Base-by-base conservation (phyloP, 2,797 vertebrate genomes). In the Dryobates pubescens region DNA sequence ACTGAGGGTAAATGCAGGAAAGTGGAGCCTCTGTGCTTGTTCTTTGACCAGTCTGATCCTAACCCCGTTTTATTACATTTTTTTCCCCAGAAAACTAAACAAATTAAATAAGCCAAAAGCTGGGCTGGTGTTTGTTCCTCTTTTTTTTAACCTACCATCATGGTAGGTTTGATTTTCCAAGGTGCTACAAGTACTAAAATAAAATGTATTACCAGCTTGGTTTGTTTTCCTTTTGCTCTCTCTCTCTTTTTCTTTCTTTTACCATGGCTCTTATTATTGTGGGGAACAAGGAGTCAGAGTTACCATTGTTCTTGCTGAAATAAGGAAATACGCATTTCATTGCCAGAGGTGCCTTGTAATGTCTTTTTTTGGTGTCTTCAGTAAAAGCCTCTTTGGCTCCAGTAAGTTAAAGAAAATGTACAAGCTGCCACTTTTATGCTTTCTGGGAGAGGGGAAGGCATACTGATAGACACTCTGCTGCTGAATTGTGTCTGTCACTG, bases 261-360 rank as follows among this genome's bases (percentile, higher is more conserved):
- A n/a, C 38, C 22, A 7, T 18, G 26, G 12, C 24, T 89, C 22
- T 69, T 79, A 57, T 32, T 88, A 68, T 4, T 5, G 10, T 24
- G 30, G 71, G 81, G 82, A 94, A 86, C 41, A 49, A 79, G 75
- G 64, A 86, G 17, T 7, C 18, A 45, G 74, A 43, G 13, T 81
- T 93, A 89, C 89, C 89, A 51, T 83, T 91, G 79, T 85, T 88
- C 86, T 82, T 87, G 57, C 32, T 88, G 82, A 90, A 94, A 95
- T 81, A 86, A 86, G 79, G 54, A 93, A 82, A 89, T 68, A 82
- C 67, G 94, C 43, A 75, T 80, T 92, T 64, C 72, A 49, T 94
- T 89, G 92, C 79, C 90, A 81, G 89, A 93, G 73, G 82, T 93
- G 63, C 30, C 70, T 79, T 76, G 29, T 79, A 91, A 90, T 94